Conservation (phyloP, 1,140 invertebrate species). For the Saccostrea echinata region DNA sequence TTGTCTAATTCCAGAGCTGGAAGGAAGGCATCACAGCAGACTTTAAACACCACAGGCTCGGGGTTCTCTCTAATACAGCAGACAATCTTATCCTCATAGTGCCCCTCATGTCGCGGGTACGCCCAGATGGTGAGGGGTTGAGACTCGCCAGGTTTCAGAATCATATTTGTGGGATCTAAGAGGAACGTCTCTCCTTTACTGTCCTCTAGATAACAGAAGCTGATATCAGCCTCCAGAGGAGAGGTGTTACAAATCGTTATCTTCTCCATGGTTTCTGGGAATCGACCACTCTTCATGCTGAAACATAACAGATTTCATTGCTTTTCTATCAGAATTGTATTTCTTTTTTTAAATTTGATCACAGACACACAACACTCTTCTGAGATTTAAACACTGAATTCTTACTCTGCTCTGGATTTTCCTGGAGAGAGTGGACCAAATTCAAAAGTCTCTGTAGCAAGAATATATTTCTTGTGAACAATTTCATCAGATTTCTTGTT, state of each 20-base stretch:
- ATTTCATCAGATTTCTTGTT: constrained; percentile 77
- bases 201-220: constrained; percentile 80
- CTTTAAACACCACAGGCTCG: constrained; percentile 79
- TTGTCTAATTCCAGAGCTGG: constrained; percentile 79
- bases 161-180: constrained; percentile 78
- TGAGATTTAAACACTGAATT: neutral
- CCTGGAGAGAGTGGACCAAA: constrained; percentile 80
- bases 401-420: constrained; percentile 77
- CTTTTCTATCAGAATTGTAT: neutral
- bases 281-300: constrained; percentile 77
- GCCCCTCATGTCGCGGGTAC: constrained; percentile 75
- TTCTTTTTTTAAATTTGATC: neutral
- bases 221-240: constrained; percentile 78
- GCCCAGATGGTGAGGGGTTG: constrained; percentile 77
- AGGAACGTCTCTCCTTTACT: constrained; percentile 79
- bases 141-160: constrained; percentile 76
- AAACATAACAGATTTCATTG: constrained; percentile 45
- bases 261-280: constrained; percentile 79
- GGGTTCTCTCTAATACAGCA: constrained; percentile 80
- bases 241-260: constrained; percentile 79
- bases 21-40: constrained; percentile 76
- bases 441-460: constrained; percentile 77
- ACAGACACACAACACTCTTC: neutral
- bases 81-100: constrained; percentile 78
- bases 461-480: constrained; percentile 79